Percentiles rank a stretch among this genome's conserved stretches.
Evolutionary conservation across 2,113 vertebrate genomes (phyloP).

Genomic region (Phaethon lepturus): DNA sequence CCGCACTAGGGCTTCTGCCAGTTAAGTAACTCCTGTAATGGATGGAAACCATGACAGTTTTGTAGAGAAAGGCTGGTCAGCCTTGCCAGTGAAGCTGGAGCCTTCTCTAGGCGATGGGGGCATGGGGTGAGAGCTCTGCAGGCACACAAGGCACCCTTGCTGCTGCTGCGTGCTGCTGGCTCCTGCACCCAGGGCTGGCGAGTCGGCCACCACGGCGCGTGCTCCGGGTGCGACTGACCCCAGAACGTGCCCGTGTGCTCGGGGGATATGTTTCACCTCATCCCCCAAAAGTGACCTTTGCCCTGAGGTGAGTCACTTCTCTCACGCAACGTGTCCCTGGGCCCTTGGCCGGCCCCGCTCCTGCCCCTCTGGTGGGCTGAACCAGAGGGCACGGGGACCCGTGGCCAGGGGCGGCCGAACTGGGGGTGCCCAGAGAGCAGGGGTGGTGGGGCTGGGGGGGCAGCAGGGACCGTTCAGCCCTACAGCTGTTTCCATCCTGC

Average conservation of each 20-base stretch:
- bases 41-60: not conserved
- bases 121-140: not conserved
- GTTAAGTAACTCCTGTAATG: not conserved
- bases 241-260: rapidly evolving
- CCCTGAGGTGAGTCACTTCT: not conserved
- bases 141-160: rapidly evolving
- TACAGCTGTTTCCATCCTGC: not conserved
- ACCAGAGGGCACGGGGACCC: not conserved
- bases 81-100: not conserved
- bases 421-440: not conserved
- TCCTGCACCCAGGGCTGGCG: rapidly evolving
- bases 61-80: not conserved
- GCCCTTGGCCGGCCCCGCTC: rapidly evolving
- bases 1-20: not conserved
- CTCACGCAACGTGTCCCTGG: not conserved
- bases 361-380: not conserved
- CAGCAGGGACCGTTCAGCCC: not conserved
- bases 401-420: not conserved
- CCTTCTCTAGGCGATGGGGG: not conserved
- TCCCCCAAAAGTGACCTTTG: not conserved
- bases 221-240: not conserved
- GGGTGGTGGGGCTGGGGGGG: not conserved
- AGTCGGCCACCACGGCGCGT: rapidly evolving
- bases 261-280: not conserved
- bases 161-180: not conserved